These are phyloP conservation scores for Dinomys branickii DNA, from an alignment of 2,113 vertebrate species.

Conservation along the genomic window DNA sequence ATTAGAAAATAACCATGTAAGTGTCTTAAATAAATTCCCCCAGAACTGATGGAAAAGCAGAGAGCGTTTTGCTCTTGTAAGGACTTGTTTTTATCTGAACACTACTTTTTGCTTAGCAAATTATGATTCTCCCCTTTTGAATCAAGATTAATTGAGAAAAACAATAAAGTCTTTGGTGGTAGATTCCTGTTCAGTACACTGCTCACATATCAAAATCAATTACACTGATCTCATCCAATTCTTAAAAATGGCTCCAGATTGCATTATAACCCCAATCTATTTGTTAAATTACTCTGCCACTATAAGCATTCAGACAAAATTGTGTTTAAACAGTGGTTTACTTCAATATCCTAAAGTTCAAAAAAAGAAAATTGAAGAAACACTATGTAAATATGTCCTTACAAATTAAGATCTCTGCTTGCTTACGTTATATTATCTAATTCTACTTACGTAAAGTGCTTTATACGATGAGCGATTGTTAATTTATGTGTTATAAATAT, in stretches of 20 bases:
- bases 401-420: not conserved
- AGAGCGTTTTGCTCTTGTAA: not conserved
- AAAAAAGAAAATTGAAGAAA: slow-evolving; percentile 40
- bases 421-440: not conserved
- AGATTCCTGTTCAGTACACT: not conserved
- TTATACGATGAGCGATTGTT: not conserved
- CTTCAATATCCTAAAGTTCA: slow-evolving; percentile 51
- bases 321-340: slow-evolving; percentile 43
- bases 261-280: slow-evolving; percentile 49
- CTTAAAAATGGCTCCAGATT: slow-evolving; percentile 63
- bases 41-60: not conserved
- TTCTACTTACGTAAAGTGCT: not conserved
- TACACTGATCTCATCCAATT: slow-evolving; percentile 55
- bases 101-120: not conserved
- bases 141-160: slow-evolving; percentile 77
- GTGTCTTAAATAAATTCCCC: not conserved
- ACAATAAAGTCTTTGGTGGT: slow-evolving; percentile 18
- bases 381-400: not conserved
- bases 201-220: slow-evolving; percentile 54
- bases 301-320: slow-evolving; percentile 51
- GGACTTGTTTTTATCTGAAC: not conserved
- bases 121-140: slow-evolving; percentile 49
- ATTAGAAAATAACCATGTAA: not conserved
- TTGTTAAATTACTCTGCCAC: slow-evolving; percentile 68
- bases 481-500: not conserved